Percentiles rank a stretch among this genome's conserved stretches.
phyloP scores from a whole-genome alignment of 2,888 invertebrate species.

The Polyploca ridens region DNA sequence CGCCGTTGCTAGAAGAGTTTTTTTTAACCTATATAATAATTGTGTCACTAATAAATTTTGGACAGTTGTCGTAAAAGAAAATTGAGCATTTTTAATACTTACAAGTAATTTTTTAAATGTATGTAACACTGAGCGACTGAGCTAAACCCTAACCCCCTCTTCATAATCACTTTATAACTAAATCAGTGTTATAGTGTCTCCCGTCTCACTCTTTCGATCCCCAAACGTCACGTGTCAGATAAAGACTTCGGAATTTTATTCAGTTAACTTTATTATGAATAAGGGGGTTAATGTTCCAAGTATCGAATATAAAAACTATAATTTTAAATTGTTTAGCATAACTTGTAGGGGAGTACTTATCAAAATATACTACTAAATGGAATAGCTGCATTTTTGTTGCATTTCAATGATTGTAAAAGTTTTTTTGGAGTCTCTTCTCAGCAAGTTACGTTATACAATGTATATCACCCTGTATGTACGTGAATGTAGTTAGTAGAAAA shows the following conservation, averaged over 20 bases:
- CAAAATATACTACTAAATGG: background rate
- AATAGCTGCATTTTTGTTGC: background rate
- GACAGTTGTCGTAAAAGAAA: too few relatives aligned
- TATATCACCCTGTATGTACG: constrained; percentile 29
- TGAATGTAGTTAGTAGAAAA: constrained; percentile 50
- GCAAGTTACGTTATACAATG: background rate
- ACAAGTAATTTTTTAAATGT: background rate
- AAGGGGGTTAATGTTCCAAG: background rate
- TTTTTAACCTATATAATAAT: too few relatives aligned
- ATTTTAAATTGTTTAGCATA: background rate
- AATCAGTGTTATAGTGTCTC: too few relatives aligned
- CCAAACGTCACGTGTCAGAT: too few relatives aligned
- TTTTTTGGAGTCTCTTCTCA: background rate
- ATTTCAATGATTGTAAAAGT: background rate
- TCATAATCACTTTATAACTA: too few relatives aligned
- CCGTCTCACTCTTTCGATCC: too few relatives aligned
- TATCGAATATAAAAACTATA: background rate
- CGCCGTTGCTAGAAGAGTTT: too few relatives aligned
- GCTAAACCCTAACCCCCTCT: background rate
- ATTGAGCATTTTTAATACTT: too few relatives aligned
- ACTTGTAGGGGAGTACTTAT: background rate
- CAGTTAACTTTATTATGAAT: too few relatives aligned
- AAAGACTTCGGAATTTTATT: too few relatives aligned
- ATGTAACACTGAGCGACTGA: background rate
- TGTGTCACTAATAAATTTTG: too few relatives aligned